Evolutionary conservation across 2,797 vertebrate species (phyloP), one percentile per base, ranked within the genome.

Genomic region (Clarias laeviceps): DNA sequence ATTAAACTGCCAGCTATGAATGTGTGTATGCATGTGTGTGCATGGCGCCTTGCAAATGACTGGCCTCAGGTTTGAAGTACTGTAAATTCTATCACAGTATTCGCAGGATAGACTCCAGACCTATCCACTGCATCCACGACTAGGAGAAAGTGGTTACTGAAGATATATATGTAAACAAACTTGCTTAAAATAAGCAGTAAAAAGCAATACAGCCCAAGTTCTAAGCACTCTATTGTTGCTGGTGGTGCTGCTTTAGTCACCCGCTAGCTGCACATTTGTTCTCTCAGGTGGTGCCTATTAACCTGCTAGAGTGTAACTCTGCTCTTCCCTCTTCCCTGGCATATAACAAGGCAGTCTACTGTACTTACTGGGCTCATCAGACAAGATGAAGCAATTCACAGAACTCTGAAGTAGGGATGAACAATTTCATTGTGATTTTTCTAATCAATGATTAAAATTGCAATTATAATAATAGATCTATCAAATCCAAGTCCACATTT

Each of bases 241-340:
- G 32, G 4, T 83, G 57, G 56, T n/a, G 54, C 66, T 50, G 56
- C 32, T 82, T 65, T 40, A 40, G 22, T 82, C 68, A 62, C 56
- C 69, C 11, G 27, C 82, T 66, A 32, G 59, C 59, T 64, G 72
- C 40, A 84, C 37, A 84, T 76, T 65, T 83, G 82, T 76, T 83
- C 69, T 74, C 40, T 76, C 29, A 76, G 70, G 37, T 73, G 69
- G 59, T 15, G 59, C 37, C 70, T 24, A 64, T 77, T 84, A 76
- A 76, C 72, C 82, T 84, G 22, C 56, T 34, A 20, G 9, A 64
- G 17, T 77, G 59, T 65, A 24, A 6, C 34, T 82, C 56, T 22
- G 24, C 57, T 79, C 57, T 79, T 62, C 76, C 32, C 32, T 6
- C 5, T 62, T 61, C 5, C 2, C 32, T 62, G 57, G 57, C 76